Evolutionary conservation across 2,113 vertebrate species (phyloP).

Genomic region (Ellobius talpinus): DNA sequence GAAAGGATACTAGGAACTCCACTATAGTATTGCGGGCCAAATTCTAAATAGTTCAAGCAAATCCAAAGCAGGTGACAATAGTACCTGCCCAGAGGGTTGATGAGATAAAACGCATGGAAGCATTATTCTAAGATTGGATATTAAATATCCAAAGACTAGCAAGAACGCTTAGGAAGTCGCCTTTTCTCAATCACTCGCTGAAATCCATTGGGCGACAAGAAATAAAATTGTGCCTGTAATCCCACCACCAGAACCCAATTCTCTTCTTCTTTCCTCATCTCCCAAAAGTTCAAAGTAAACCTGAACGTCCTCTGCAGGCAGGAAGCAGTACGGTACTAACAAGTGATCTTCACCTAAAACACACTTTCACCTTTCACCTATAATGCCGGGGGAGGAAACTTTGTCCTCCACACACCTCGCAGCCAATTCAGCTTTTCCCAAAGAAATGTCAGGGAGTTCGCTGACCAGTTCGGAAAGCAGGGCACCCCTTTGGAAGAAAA

Average conservation of each 20-base stretch:
- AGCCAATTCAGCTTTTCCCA: background rate
- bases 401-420: background rate
- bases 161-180: background rate
- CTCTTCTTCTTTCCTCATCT: background rate
- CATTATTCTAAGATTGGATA: background rate
- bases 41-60: background rate
- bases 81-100: background rate
- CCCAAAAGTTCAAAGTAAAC: background rate
- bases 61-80: constrained; percentile 10
- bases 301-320: background rate
- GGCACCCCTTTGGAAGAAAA: background rate
- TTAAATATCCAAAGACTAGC: background rate
- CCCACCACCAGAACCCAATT: background rate
- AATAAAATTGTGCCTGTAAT: background rate
- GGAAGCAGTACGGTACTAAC: background rate
- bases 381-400: background rate
- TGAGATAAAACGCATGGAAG: constrained; percentile 31
- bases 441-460: background rate
- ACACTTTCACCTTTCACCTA: constrained; percentile 63
- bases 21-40: background rate
- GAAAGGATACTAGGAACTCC: background rate
- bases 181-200: constrained; percentile 10
- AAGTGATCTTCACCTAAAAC: background rate
- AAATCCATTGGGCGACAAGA: background rate
- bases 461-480: background rate